Conservation (phyloP, 2,797 vertebrate species). For the Chloroceryle amazona region DNA sequence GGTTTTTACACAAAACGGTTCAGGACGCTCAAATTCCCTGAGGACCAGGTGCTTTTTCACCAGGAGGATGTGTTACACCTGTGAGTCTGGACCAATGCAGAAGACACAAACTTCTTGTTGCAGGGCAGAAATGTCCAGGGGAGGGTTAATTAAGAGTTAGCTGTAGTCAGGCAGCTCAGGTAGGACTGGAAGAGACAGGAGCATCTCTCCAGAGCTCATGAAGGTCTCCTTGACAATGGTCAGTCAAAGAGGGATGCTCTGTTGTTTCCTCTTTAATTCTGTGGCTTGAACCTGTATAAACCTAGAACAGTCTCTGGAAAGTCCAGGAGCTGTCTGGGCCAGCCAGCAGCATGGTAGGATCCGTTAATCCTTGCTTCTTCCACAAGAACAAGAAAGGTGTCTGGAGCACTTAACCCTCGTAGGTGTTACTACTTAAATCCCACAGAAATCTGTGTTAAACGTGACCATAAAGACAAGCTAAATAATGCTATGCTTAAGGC, state of each 20-base stretch:
- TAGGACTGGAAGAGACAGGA: neutral
- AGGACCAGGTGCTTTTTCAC: neutral
- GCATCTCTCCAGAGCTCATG: accelerated
- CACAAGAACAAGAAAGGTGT: neutral
- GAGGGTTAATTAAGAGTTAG: neutral
- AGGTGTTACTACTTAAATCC: neutral
- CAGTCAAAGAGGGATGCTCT: neutral
- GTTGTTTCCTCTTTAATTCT: neutral
- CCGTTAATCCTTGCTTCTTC: neutral
- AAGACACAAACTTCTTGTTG: neutral
- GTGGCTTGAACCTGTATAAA: neutral
- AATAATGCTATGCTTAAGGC: neutral
- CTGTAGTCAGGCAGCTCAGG: neutral
- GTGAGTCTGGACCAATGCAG: neutral
- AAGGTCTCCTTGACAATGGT: neutral
- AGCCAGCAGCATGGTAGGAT: neutral
- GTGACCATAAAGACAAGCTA: neutral
- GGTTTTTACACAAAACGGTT: accelerated
- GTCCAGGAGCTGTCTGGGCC: neutral
- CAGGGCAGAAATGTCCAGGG: neutral
- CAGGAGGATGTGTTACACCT: neutral
- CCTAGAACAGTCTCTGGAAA: neutral
- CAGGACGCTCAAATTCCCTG: neutral
- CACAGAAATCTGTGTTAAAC: neutral
- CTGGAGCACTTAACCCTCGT: neutral